Percentiles rank a stretch among this genome's conserved stretches.
phyloP scores from a whole-genome alignment of 2,888 invertebrate species.

The Timandra comae region DNA sequence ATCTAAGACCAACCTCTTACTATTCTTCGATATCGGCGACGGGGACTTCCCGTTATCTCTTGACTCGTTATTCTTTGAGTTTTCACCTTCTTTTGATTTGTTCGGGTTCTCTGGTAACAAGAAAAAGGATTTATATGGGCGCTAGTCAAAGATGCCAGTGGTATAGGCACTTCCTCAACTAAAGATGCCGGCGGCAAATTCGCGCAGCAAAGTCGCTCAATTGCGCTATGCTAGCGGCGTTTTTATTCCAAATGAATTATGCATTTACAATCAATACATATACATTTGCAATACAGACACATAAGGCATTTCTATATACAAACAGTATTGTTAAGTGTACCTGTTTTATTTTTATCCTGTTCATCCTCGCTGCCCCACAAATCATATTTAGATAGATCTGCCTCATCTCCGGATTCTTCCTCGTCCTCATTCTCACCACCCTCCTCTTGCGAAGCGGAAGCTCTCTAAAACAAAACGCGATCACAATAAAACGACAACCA shows the following conservation, averaged over 20 bases:
- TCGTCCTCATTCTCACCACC: slow-evolving; percentile 77
- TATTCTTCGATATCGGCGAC: slow-evolving; percentile 45
- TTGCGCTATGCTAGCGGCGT: too few relatives aligned
- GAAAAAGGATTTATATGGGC: too few relatives aligned
- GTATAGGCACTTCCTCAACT: too few relatives aligned
- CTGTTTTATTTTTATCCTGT: slow-evolving; percentile 49
- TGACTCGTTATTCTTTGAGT: slow-evolving; percentile 37
- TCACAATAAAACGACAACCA: slow-evolving; percentile 7
- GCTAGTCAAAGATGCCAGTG: too few relatives aligned
- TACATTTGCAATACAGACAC: not conserved
- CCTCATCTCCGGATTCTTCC: slow-evolving; percentile 78
- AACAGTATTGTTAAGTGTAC: too few relatives aligned
- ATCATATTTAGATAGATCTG: slow-evolving; percentile 87
- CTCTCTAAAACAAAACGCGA: slow-evolving; percentile 57
- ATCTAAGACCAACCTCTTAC: slow-evolving; percentile 49
- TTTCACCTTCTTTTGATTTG: slow-evolving; percentile 44
- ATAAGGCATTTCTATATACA: slow-evolving; percentile 6
- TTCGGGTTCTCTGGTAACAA: slow-evolving; percentile 49
- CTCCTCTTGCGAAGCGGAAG: slow-evolving; percentile 50
- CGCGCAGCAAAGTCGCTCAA: too few relatives aligned
- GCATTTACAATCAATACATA: not conserved
- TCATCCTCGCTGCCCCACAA: slow-evolving; percentile 83
- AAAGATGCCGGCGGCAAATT: too few relatives aligned
- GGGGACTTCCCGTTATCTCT: slow-evolving; percentile 43
- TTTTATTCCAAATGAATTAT: too few relatives aligned